phyloP scores from a whole-genome alignment of 1,140 invertebrate genomes.

The Drosophila hydei region DNA sequence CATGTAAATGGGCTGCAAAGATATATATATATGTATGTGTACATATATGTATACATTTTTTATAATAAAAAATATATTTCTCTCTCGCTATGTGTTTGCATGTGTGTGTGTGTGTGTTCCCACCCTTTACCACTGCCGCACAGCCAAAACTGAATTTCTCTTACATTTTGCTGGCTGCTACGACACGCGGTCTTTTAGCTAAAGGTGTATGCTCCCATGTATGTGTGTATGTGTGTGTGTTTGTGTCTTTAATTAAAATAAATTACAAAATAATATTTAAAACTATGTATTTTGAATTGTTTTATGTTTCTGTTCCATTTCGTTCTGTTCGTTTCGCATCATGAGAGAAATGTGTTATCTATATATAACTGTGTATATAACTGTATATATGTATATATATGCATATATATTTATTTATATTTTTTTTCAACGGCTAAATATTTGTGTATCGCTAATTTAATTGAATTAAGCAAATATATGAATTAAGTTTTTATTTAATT shows the following conservation, averaged over 20 bases:
- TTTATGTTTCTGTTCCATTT: conserved; percentile 23
- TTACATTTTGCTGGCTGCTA: no score
- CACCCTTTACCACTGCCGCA: no score
- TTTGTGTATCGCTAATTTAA: conserved; percentile 15
- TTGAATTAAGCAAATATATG: background rate
- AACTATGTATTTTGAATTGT: no score
- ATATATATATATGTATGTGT: conserved; percentile 19
- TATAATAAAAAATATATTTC: background rate
- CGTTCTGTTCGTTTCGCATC: conserved; percentile 22
- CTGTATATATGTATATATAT: no score
- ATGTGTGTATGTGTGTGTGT: no score
- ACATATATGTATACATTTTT: conserved; percentile 3
- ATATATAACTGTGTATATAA: background rate
- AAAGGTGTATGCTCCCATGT: no score
- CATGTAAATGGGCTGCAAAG: conserved; percentile 44
- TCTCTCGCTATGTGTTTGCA: background rate
- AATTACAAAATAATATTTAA: no score
- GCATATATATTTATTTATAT: background rate
- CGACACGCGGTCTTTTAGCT: no score
- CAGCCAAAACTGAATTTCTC: no score
- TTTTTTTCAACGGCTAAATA: conserved; percentile 18
- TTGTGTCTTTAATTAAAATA: no score
- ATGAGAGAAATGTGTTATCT: background rate
- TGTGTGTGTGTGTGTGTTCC: no score
- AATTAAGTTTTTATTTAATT: background rate